Conservation (phyloP, 2,888 invertebrate genomes). For the Dexiosoma caninum region DNA sequence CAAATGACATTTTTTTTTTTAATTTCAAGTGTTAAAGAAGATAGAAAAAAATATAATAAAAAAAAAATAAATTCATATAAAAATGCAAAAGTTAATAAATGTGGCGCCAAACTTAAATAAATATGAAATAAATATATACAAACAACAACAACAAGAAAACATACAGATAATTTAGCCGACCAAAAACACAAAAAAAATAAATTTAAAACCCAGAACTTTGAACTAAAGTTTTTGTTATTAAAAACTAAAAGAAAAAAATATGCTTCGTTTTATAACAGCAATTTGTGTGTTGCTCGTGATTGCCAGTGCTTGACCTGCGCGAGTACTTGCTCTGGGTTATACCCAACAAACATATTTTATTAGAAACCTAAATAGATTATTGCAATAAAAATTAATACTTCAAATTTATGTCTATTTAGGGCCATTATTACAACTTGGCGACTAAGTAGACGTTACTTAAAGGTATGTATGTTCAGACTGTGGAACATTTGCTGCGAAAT, state of each 20-base stretch:
- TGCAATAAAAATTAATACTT: too few species aligned
- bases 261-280: too few species aligned
- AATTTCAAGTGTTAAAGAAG: conserved; percentile 6
- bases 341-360: too few species aligned
- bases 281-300: not conserved
- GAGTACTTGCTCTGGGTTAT: too few species aligned
- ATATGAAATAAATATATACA: not conserved
- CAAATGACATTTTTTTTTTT: conserved; percentile 18
- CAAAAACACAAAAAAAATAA: not conserved
- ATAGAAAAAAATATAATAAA: conserved; percentile 8
- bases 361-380: too few species aligned
- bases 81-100: conserved; percentile 53
- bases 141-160: not conserved
- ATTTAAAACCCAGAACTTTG: not conserved
- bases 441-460: too few species aligned
- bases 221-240: not conserved
- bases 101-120: conserved; percentile 61
- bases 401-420: too few species aligned
- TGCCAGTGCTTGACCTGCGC: not conserved
- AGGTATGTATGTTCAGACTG: too few species aligned
- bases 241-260: not conserved
- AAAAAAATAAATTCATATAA: conserved; percentile 9
- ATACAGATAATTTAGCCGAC: conserved; percentile 23
- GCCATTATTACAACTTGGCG: too few species aligned
- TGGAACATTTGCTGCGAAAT: too few species aligned